phyloP scores from a whole-genome alignment of 1,140 invertebrate species.

The Conus ventricosus region DNA sequence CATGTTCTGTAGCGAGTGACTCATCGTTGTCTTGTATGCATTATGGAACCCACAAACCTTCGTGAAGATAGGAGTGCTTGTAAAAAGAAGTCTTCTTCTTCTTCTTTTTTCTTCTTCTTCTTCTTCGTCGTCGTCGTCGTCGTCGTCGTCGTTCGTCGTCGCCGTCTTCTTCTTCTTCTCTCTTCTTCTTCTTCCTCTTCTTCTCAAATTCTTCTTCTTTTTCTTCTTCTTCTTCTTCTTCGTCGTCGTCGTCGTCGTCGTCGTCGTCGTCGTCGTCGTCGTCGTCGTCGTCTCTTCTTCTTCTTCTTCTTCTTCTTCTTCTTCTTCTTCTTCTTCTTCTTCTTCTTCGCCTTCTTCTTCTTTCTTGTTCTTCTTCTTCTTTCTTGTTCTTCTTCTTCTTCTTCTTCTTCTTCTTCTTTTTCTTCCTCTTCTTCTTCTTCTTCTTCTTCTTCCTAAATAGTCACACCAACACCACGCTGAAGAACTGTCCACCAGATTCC shows the following conservation, averaged over 20 bases:
- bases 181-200: neutral
- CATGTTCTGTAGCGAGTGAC: no score
- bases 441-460: constrained; percentile 17
- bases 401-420: constrained; percentile 14
- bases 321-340: neutral
- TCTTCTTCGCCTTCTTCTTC: neutral
- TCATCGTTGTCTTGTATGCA: no score
- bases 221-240: neutral
- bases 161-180: no score
- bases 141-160: no score
- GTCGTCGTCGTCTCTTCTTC: neutral
- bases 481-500: no score
- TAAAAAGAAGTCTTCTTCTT: no score
- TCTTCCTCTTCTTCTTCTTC: constrained; percentile 15
- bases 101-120: no score
- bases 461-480: neutral
- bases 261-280: neutral
- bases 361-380: neutral
- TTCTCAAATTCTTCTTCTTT: neutral
- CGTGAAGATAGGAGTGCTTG: no score
- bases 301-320: neutral
- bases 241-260: neutral
- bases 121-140: no score
- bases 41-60: no score
- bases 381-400: constrained; percentile 11